Percentiles rank a stretch among this genome's conserved stretches.
Evolutionary conservation across 2,888 invertebrate species (phyloP).

Genomic region (Pediacus dermestoides): DNA sequence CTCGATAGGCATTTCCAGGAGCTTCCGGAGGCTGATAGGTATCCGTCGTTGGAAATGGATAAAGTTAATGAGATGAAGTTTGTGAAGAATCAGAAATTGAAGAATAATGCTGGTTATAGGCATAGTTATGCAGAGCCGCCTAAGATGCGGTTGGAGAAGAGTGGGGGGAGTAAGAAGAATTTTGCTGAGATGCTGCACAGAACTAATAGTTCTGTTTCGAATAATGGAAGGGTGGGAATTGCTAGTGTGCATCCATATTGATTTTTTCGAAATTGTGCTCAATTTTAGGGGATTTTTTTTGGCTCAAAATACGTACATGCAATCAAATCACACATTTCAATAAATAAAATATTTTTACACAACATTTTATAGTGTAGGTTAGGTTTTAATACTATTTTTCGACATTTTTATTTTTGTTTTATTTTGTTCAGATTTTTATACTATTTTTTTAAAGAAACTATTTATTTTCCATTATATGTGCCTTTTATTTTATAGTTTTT

Average conservation of each 20-base stretch:
- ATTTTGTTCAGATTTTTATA: no score
- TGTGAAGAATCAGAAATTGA: conserved; percentile 39
- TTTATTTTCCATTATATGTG: no score
- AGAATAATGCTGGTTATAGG: conserved; percentile 47
- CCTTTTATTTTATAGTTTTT: no score
- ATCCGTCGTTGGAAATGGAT: conserved; percentile 27
- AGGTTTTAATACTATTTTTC: no score
- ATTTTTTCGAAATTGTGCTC: conserved; percentile 18
- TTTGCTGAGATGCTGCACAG: conserved; percentile 46
- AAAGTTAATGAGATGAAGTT: conserved; percentile 36
- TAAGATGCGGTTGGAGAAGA: conserved; percentile 48
- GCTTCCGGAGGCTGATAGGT: conserved; percentile 31
- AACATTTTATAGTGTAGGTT: no score
- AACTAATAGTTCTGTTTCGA: conserved; percentile 47
- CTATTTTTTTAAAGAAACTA: no score
- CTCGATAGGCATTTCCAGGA: conserved; percentile 53
- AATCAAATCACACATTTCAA: no score
- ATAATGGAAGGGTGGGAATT: conserved; percentile 48
- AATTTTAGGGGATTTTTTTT: not conserved
- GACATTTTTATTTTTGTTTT: no score
- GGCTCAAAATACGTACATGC: no score
- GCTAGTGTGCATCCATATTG: conserved; percentile 50
- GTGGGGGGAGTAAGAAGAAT: conserved; percentile 39
- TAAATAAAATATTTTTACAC: no score
- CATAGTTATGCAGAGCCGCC: conserved; percentile 69